phyloP scores from a whole-genome alignment of 2,888 invertebrate genomes.

The Pilophorus perplexus region DNA sequence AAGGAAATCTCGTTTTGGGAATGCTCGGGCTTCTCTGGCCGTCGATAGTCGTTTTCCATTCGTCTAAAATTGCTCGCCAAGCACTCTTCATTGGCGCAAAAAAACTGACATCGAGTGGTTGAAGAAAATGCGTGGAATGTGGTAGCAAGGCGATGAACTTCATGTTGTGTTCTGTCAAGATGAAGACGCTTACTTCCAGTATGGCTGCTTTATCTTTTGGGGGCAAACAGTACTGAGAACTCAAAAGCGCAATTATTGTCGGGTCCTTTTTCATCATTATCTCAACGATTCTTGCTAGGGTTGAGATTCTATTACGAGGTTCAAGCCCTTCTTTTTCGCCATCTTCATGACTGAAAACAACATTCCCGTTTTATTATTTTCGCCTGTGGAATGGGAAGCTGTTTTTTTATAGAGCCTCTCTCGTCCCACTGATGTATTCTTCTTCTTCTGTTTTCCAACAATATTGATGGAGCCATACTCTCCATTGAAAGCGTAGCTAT shows the following conservation, averaged over 20 bases:
- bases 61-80: conserved; percentile 42
- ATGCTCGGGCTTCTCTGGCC: too few species aligned
- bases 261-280: too few species aligned
- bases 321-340: too few species aligned
- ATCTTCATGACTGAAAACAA: too few species aligned
- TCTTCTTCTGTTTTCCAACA: not conserved
- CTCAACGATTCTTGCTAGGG: too few species aligned
- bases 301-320: too few species aligned
- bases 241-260: not conserved
- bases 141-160: conserved; percentile 49
- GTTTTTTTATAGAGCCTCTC: not conserved
- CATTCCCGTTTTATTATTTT: too few species aligned
- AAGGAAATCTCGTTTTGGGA: too few species aligned
- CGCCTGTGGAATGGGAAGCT: not conserved
- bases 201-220: not conserved
- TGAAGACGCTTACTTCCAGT: not conserved
- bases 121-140: conserved; percentile 46
- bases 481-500: not conserved
- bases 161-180: conserved; percentile 48
- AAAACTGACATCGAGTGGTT: conserved; percentile 49
- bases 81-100: conserved; percentile 47
- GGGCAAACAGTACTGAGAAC: not conserved
- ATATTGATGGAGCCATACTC: not conserved
- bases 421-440: not conserved
- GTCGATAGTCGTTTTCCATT: conserved; percentile 46